Conservation (phyloP, 2,888 invertebrate genomes). For the Pheosia gnoma region DNA sequence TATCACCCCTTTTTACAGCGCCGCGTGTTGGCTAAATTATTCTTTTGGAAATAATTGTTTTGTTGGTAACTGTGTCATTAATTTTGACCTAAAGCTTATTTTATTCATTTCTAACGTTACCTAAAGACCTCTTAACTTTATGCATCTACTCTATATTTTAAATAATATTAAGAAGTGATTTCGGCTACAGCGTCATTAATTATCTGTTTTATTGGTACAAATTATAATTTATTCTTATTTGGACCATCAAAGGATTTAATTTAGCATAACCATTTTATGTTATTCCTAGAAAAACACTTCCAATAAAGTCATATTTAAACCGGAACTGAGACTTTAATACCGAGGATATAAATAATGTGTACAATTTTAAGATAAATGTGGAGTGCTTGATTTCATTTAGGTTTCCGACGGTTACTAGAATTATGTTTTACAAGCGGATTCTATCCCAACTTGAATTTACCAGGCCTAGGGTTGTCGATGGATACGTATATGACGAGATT, state of each 20-base stretch:
- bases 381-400: too few relatives aligned
- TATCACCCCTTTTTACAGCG: constrained; percentile 43
- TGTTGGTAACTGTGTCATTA: neutral
- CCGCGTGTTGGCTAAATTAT: constrained; percentile 9
- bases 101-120: too few relatives aligned
- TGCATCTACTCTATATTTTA: too few relatives aligned
- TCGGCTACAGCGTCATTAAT: neutral
- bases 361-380: constrained; percentile 20
- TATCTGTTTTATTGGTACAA: neutral
- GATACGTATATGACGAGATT: too few relatives aligned
- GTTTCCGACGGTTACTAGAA: too few relatives aligned
- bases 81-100: too few relatives aligned
- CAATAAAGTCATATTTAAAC: too few relatives aligned
- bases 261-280: neutral
- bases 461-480: too few relatives aligned
- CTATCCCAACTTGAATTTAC: too few relatives aligned
- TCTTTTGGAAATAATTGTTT: neutral
- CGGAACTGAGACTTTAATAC: neutral
- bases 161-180: too few relatives aligned
- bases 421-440: too few relatives aligned
- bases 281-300: neutral
- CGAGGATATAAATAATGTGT: constrained; percentile 1
- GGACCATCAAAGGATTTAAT: neutral
- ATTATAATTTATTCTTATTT: neutral
- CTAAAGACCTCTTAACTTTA: too few relatives aligned